Percentiles rank a stretch among this genome's conserved stretches.
These are phyloP conservation scores for Cryptotermes secundus DNA, from an alignment of 1,140 invertebrate genomes.

Conservation along the genomic window DNA sequence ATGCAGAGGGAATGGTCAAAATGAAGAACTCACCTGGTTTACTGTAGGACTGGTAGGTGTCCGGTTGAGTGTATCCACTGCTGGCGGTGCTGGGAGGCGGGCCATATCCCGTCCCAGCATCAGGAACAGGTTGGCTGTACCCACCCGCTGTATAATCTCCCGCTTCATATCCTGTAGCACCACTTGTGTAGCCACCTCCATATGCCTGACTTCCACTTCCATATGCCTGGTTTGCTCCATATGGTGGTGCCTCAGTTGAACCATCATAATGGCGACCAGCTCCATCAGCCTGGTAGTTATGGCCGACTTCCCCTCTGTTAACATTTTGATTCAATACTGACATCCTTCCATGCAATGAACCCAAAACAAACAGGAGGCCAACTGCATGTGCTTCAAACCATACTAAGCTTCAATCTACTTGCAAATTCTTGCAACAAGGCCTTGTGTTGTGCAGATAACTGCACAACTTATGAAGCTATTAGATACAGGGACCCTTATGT, in stretches of 20 bases:
- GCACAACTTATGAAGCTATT: no score
- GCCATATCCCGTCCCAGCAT: conserved; percentile 24
- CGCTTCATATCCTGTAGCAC: conserved; percentile 26
- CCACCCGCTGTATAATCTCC: conserved; percentile 28
- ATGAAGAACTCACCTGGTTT: conserved; percentile 21
- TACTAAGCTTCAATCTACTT: no score
- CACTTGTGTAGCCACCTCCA: conserved; percentile 28
- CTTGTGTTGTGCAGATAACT: no score
- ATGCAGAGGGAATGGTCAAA: not conserved
- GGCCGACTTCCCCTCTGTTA: not conserved
- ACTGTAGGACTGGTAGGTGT: conserved; percentile 27
- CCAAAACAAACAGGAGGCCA: no score
- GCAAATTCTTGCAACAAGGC: no score
- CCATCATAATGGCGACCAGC: conserved; percentile 17
- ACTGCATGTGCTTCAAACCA: no score
- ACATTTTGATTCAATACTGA: not conserved
- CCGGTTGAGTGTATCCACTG: not conserved
- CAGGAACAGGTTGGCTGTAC: conserved; percentile 21
- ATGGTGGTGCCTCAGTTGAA: conserved; percentile 17
- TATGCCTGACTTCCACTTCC: conserved; percentile 26
- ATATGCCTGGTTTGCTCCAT: conserved; percentile 26
- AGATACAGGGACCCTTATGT: no score
- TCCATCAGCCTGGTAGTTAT: conserved; percentile 14
- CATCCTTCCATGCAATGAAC: not conserved
- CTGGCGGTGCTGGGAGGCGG: conserved; percentile 3